Evolutionary conservation across 2,888 invertebrate species (phyloP), one percentile per base, ranked within the genome.

Genomic region (Periphyllus acericola): DNA sequence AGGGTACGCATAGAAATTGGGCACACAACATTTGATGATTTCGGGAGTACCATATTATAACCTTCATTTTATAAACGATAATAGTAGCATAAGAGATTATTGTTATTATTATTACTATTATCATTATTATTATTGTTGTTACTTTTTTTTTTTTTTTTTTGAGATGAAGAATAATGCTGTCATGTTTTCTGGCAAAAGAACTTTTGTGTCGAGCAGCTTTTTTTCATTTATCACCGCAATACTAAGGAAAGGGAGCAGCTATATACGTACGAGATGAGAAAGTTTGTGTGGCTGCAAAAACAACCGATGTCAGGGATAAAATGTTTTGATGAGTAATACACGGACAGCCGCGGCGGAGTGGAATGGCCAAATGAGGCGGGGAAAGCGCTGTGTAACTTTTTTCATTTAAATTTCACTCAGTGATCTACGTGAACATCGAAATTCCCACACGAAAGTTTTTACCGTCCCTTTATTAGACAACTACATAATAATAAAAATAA

Each of bases 261-360:
- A 36, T 46, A 14, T 46, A 55, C 32, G 82, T 34, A 55, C 55
- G 55, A 78, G 78, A 78, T 34, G 79, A 68, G 72, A 86, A 86
- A 86, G 86, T 86, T 86, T 78, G 76, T n/a, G 36, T 72, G 72
- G 79, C 36, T 55, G 36, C 86, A 86, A 86, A 86, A 79, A 86
- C 71, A 79, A 79, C 86, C 79, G 71, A 79, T 68, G 78, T 79
- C 79, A 36, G 79, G 79, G 86, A 72, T 80, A 72, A 79, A 86
- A 86, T 72, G 79, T 86, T 86, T 86, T 72, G 86, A 86, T 72
- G 86, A 80, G 85, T 85, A 85, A 78, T 78, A 76, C 66, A 46
- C 78, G 66, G 68, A 76, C 46, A 68, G 71, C 46, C 14, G 36
- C 9, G 68, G 74, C 34, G 34, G 72, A 68, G n/a, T 4, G 32